These are phyloP conservation scores for Drosophila stalkeri DNA, from an alignment of 2,888 invertebrate genomes.

Conservation along the genomic window DNA sequence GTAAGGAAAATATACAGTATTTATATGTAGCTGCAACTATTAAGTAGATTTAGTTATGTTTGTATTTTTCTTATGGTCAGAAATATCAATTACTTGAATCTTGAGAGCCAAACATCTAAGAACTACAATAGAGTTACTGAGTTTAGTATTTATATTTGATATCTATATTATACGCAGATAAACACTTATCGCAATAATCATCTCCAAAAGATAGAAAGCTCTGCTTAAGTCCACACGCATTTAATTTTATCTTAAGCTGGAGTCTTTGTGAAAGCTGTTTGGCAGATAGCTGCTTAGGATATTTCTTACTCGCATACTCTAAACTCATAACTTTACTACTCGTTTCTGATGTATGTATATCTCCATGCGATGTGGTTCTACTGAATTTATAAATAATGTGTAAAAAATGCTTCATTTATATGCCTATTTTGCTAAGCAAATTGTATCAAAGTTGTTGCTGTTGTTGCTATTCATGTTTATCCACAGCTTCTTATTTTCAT, in stretches of 20 bases:
- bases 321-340: no score
- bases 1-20: no score
- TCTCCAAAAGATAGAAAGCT: background rate
- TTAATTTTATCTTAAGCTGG: background rate
- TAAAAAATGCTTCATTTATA: slow-evolving; percentile 27
- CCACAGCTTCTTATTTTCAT: slow-evolving; percentile 47
- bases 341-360: no score
- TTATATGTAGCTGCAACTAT: no score
- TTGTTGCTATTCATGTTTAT: slow-evolving; percentile 28
- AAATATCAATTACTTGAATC: no score
- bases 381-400: slow-evolving; percentile 42
- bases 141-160: background rate
- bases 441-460: slow-evolving; percentile 17
- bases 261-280: background rate
- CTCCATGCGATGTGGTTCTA: slow-evolving; percentile 22
- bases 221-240: background rate
- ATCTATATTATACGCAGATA: background rate
- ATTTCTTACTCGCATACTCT: background rate
- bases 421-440: slow-evolving; percentile 33
- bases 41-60: no score
- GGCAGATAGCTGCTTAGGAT: background rate
- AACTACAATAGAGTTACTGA: background rate
- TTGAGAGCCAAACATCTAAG: background rate
- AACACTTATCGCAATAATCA: background rate
- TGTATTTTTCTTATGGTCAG: no score